A percentile compares a stretch with the other conserved stretches of the same genome.
Evolutionary conservation across 1,140 invertebrate species (phyloP).

Genomic region (Copidosoma floridanum): DNA sequence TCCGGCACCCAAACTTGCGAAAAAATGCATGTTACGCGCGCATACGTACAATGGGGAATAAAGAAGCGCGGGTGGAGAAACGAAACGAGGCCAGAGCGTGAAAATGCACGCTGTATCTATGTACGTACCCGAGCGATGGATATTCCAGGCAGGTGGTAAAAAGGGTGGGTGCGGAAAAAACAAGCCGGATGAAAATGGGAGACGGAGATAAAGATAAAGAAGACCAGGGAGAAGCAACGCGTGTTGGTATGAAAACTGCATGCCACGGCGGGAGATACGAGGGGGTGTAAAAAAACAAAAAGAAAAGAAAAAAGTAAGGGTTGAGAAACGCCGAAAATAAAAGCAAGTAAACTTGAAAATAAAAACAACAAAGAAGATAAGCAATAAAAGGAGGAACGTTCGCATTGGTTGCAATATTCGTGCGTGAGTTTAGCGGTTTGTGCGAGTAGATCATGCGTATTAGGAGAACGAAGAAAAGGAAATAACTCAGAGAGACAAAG

Average conservation of each 20-base stretch:
- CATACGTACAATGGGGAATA: too few species aligned
- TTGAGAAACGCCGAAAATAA: background rate
- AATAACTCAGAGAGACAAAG: constrained; percentile 5
- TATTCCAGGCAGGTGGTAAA: background rate
- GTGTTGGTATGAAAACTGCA: constrained; percentile 2
- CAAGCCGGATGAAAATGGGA: background rate
- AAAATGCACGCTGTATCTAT: too few species aligned
- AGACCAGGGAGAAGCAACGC: background rate
- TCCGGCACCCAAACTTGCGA: background rate
- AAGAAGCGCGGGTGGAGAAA: too few species aligned
- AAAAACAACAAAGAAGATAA: background rate
- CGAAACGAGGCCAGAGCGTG: too few species aligned
- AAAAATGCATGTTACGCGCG: too few species aligned
- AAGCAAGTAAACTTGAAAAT: background rate
- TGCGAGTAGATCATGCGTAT: too few species aligned
- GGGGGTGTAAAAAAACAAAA: background rate
- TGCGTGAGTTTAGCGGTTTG: too few species aligned
- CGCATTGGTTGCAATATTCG: too few species aligned
- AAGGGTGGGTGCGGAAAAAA: background rate
- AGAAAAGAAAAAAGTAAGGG: background rate
- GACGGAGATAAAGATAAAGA: background rate
- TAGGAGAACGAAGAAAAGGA: background rate
- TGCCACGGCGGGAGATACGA: background rate
- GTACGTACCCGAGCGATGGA: background rate
- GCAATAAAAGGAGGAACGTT: background rate